Evolutionary conservation across 2,797 vertebrate species (phyloP), one percentile per base, ranked within the genome.

Genomic region (Crypturellus tataupa): DNA sequence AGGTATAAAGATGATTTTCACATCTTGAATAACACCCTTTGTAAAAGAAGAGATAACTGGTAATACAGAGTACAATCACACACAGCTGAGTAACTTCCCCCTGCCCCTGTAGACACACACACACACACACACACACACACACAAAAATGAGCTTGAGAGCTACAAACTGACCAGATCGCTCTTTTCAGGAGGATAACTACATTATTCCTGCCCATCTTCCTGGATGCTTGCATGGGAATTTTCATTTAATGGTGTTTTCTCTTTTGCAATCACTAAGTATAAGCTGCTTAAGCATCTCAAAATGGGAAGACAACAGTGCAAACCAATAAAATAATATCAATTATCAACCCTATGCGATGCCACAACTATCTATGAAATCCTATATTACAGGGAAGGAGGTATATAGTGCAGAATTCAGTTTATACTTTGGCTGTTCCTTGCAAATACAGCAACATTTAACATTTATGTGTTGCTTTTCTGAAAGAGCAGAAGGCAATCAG

Each of bases 1-100:
- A 15, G 99, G 99, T 94, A 98, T 98, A 72, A 99, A 99, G 95
- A 99, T 97, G 91, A 99, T 84, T 98, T 98, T 99, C 96, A 98
- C 99, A 58, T 99, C 99, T 96, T 99, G 99, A 97, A 99, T 99
- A 70, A 98, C 92, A 69, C 99, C 99, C 99, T 99, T 97, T 85
- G 89, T 59, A 95, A 97, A 55, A 98, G 78, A 98, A 97, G 46
- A 98, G 68, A 98, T 85, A 94, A 87, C 47, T 75, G 76, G 87
- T 90, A 93, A 94, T 94, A 93, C 49, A 90, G 70, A 83, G 77
- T 42, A 87, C 24, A 88, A 83, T 31, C 13, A 47, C 37, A 73
- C 60, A 27, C 40, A 92, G 46, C n/a, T 64, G 15, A 25, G 80
- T 33, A 80, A 79, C 33, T 27, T 16, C 51, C 25, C 12, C 49